Percentiles rank a stretch among this genome's conserved stretches.
Evolutionary conservation across 2,113 vertebrate species (phyloP).

Genomic region (Pedetes capensis): DNA sequence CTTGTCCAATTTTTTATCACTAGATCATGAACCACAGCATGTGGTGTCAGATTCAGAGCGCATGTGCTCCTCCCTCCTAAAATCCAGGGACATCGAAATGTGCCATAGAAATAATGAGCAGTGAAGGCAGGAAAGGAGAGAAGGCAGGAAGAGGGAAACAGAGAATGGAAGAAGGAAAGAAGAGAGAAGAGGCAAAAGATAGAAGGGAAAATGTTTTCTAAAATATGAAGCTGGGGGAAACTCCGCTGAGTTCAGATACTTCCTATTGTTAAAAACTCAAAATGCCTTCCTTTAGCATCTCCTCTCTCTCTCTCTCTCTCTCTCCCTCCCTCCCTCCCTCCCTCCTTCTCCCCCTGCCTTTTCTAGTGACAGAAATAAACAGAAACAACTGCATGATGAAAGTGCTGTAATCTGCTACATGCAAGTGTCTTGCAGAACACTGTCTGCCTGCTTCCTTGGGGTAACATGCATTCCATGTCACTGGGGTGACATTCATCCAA

Average conservation of each 20-base stretch:
- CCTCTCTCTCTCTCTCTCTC: too few relatives aligned
- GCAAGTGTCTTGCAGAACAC: not conserved
- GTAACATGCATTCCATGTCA: not conserved
- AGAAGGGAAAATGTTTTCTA: not conserved
- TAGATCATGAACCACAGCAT: not conserved
- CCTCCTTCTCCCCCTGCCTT: too few relatives aligned
- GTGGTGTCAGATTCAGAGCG: not conserved
- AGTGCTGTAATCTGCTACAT: not conserved
- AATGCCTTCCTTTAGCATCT: not conserved
- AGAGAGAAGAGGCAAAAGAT: not conserved
- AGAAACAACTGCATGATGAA: not conserved
- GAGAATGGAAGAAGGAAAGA: not conserved
- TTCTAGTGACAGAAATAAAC: not conserved
- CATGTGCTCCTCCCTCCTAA: not conserved
- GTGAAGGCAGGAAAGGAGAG: not conserved
- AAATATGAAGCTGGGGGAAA: not conserved
- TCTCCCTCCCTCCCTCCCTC: too few relatives aligned
- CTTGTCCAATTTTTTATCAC: not conserved
- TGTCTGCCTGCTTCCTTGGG: not conserved
- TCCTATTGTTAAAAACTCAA: not conserved
- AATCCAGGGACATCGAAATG: not conserved
- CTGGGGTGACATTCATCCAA: not conserved
- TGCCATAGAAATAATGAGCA: not conserved
- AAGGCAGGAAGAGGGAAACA: not conserved
- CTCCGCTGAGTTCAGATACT: not conserved